A percentile compares a stretch with the other conserved stretches of the same genome.
These are phyloP conservation scores for Cryptops parisi DNA, from an alignment of 2,888 invertebrate genomes.

Conservation along the genomic window DNA sequence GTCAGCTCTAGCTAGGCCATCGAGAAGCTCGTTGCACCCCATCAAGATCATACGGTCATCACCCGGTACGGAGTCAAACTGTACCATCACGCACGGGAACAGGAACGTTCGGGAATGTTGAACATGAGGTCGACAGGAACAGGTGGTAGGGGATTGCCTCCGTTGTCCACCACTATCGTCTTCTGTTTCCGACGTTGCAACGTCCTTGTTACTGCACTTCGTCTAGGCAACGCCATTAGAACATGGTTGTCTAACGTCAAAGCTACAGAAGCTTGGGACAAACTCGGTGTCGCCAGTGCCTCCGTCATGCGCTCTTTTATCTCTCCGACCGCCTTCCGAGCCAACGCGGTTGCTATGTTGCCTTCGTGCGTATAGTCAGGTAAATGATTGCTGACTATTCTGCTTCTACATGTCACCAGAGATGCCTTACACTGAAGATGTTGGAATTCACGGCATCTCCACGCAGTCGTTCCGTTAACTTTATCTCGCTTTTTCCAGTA, in stretches of 20 bases:
- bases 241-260: not conserved
- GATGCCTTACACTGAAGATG: not conserved
- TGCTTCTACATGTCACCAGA: not conserved
- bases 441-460: not conserved
- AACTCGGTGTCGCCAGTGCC: not conserved
- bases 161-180: not conserved
- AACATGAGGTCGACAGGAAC: not conserved
- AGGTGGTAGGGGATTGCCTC: not conserved
- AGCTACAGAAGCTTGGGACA: not conserved
- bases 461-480: not conserved
- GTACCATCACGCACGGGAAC: not conserved
- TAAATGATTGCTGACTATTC: not conserved
- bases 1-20: not conserved
- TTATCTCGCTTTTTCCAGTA: not conserved
- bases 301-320: not conserved
- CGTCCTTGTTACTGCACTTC: not conserved
- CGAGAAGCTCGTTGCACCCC: not conserved
- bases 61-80: not conserved
- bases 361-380: not conserved
- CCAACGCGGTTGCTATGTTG: not conserved
- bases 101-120: not conserved
- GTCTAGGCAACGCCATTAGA: not conserved
- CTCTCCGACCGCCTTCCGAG: not conserved
- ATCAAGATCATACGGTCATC: not conserved
- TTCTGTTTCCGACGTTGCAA: not conserved